Conservation (phyloP, 1,140 invertebrate genomes). For the Brachionus angularis region DNA sequence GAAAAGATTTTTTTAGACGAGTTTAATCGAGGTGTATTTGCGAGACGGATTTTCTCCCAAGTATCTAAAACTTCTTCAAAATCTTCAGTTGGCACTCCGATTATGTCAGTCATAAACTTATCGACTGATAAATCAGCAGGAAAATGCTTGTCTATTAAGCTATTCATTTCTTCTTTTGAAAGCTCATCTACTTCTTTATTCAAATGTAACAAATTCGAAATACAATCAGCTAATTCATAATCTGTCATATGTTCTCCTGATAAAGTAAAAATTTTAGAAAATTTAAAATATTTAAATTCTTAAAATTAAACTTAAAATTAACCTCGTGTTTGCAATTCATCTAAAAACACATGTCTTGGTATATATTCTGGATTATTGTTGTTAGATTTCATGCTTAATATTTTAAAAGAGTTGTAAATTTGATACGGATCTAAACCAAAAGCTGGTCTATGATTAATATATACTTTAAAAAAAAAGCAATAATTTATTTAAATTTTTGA, state of each 20-base stretch:
- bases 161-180: constrained; percentile 25
- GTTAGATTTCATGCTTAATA: constrained; percentile 49
- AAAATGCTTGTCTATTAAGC: constrained; percentile 32
- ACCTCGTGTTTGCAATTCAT: constrained; percentile 55
- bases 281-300: constrained; percentile 25
- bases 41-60: constrained; percentile 26
- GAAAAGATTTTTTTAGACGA: too few species aligned
- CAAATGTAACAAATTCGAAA: constrained; percentile 55
- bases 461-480: constrained; percentile 56
- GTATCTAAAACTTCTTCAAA: constrained; percentile 33
- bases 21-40: constrained; percentile 30
- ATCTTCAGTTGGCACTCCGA: constrained; percentile 22
- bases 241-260: constrained; percentile 59
- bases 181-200: constrained; percentile 49
- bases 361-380: constrained; percentile 42
- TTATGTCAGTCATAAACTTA: constrained; percentile 31
- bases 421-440: constrained; percentile 54
- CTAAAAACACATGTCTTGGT: constrained; percentile 52
- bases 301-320: too few species aligned
- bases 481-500: neutral
- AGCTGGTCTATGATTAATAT: constrained; percentile 68
- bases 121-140: constrained; percentile 24
- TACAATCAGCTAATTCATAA: constrained; percentile 56
- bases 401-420: constrained; percentile 52
- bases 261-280: constrained; percentile 46